phyloP scores from a whole-genome alignment of 2,113 vertebrate species.

The Bufo gargarizans region DNA sequence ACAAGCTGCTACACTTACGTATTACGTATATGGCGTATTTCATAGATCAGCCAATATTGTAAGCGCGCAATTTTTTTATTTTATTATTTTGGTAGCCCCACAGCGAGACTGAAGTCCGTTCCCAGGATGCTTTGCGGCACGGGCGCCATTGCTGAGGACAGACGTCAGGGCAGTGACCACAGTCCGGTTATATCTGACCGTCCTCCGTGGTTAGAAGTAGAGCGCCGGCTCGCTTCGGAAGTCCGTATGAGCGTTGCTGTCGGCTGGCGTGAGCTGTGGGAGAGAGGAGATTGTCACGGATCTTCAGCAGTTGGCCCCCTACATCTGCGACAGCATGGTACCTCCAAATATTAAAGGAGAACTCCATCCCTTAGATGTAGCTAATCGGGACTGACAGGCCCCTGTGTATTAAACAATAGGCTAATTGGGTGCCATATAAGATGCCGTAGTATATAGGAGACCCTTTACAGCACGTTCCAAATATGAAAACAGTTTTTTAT shows the following conservation, averaged over 20 bases:
- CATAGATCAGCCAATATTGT: neutral
- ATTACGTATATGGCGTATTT: neutral
- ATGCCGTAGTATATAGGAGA: too few relatives aligned
- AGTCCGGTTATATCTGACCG: neutral
- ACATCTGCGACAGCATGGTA: too few relatives aligned
- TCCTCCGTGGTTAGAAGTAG: slow-evolving; percentile 82
- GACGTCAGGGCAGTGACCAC: slow-evolving; percentile 34
- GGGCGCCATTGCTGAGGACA: neutral
- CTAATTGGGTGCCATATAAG: too few relatives aligned
- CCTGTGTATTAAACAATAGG: too few relatives aligned
- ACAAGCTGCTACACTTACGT: neutral
- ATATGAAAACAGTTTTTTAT: too few relatives aligned
- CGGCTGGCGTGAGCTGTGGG: slow-evolving; percentile 87
- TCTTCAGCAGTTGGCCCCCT: too few relatives aligned
- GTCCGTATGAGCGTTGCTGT: slow-evolving; percentile 84
- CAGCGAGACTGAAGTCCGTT: neutral
- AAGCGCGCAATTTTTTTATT: neutral
- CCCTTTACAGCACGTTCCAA: too few relatives aligned
- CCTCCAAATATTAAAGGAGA: too few relatives aligned
- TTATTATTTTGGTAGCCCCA: neutral
- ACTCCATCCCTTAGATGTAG: too few relatives aligned
- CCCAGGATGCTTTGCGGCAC: slow-evolving; percentile 24
- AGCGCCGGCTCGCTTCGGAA: slow-evolving; percentile 96
- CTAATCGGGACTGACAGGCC: too few relatives aligned
- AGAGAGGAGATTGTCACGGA: neutral